Percentiles rank a stretch among this genome's conserved stretches.
Conservation (phyloP, 2,797 vertebrate genomes). For the Menidia menidia region DNA sequence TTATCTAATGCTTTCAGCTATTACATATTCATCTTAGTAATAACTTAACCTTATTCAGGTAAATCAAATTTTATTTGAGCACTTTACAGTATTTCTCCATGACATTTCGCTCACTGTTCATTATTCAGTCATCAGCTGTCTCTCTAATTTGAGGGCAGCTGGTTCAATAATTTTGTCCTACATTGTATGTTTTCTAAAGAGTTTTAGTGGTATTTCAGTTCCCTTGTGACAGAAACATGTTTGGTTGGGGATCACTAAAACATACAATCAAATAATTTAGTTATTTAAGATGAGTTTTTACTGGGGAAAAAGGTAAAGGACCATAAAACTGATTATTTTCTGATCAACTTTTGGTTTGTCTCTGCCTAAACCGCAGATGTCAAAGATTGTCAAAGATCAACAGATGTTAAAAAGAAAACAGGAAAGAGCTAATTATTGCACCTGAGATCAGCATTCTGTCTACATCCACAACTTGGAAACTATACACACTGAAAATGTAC, state of each 20-base stretch:
- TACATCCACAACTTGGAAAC: constrained; percentile 28
- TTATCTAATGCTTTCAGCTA: too few species aligned
- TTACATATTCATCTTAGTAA: too few species aligned
- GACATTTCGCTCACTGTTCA: background rate
- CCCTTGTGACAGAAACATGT: background rate
- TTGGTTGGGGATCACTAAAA: constrained; percentile 47
- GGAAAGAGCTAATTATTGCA: constrained; percentile 19
- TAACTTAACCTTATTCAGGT: too few species aligned
- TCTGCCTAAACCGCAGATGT: constrained; percentile 1
- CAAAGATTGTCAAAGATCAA: constrained; percentile 41
- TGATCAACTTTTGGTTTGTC: background rate
- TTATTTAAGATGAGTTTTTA: background rate
- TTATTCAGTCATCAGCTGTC: background rate
- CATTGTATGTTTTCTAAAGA: background rate
- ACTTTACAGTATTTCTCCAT: too few species aligned
- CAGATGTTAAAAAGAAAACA: constrained; percentile 40
- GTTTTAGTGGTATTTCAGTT: background rate
- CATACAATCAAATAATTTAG: background rate
- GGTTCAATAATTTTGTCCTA: too few species aligned
- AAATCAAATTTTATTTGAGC: too few species aligned
- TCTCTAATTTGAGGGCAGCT: background rate
- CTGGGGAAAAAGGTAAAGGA: constrained; percentile 5
- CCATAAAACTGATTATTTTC: constrained; percentile 1
- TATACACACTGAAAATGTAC: constrained; percentile 11
- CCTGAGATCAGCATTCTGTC: constrained; percentile 34